Percentiles rank a stretch among this genome's conserved stretches.
Evolutionary conservation across 2,797 vertebrate genomes (phyloP).

Genomic region (Sebastes minor): DNA sequence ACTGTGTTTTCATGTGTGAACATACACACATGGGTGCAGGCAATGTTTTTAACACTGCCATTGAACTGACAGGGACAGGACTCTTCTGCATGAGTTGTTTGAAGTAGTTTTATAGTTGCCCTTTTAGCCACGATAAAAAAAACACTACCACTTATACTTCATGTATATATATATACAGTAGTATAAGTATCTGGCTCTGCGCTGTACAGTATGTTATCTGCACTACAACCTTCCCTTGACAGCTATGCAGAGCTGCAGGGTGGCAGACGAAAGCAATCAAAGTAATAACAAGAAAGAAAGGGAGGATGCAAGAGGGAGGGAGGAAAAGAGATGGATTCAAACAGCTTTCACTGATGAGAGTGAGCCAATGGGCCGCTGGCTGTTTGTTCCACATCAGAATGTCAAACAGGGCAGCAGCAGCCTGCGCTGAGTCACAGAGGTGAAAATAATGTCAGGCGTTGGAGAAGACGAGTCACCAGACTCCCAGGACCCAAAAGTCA

Average conservation of each 20-base stretch:
- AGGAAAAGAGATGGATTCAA: slow-evolving; percentile 21
- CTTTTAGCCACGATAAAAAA: not conserved
- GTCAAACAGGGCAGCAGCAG: slow-evolving; percentile 53
- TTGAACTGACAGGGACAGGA: not conserved
- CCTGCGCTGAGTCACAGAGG: slow-evolving; percentile 56
- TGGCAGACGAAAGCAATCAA: slow-evolving; percentile 44
- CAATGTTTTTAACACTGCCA: not conserved
- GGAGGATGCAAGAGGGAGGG: slow-evolving; percentile 6
- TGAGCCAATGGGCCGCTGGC: slow-evolving; percentile 46
- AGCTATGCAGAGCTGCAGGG: slow-evolving; percentile 17
- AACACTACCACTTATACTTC: not conserved
- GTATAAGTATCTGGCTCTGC: not conserved
- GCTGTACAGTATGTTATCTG: not conserved
- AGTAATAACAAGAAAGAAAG: slow-evolving; percentile 42
- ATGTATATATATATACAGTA: not conserved
- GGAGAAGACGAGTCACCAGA: slow-evolving; percentile 49
- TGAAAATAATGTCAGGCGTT: slow-evolving; percentile 55
- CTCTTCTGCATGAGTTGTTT: not conserved
- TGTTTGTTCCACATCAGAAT: slow-evolving; percentile 61
- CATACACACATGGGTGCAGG: not conserved
- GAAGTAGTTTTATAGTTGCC: not conserved
- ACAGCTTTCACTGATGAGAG: slow-evolving; percentile 48
- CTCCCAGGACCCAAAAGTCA: slow-evolving; percentile 37
- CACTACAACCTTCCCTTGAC: slow-evolving; percentile 15
- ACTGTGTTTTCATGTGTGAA: not conserved